These are phyloP conservation scores for Rotaria sp. DNA, from an alignment of 2,888 invertebrate genomes.

Conservation along the genomic window DNA sequence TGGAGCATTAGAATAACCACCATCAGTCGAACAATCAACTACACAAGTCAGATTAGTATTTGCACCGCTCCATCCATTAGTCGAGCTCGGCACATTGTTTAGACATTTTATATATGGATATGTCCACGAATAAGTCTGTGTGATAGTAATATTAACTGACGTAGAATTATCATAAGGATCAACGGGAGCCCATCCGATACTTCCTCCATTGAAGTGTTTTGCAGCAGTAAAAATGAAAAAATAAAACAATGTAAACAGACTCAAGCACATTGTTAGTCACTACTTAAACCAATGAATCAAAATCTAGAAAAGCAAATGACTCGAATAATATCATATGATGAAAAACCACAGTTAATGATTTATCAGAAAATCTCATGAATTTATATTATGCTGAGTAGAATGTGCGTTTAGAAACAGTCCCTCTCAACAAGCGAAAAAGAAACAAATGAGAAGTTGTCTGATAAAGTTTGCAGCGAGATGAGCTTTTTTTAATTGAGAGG, in stretches of 20 bases:
- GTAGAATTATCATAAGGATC: background rate
- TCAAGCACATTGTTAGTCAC: background rate
- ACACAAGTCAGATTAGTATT: background rate
- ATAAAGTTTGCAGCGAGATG: no score
- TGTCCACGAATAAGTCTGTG: background rate
- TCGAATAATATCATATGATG: no score
- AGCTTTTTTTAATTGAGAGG: no score
- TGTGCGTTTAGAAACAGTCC: no score
- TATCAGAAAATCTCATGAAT: no score
- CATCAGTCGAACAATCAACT: background rate
- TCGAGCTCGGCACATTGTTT: background rate
- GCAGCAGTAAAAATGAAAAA: background rate
- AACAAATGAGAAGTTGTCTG: no score
- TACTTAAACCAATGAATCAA: no score
- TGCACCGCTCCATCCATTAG: background rate
- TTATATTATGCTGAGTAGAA: no score
- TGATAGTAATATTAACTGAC: background rate
- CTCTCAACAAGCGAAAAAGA: no score
- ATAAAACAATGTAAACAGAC: background rate
- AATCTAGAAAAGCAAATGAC: no score
- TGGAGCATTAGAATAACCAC: background rate
- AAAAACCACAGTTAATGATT: no score
- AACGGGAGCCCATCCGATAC: background rate
- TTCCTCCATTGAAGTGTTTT: background rate
- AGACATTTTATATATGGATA: background rate